Evolutionary conservation across 2,888 invertebrate genomes (phyloP).

Genomic region (Drosophila picticornis): DNA sequence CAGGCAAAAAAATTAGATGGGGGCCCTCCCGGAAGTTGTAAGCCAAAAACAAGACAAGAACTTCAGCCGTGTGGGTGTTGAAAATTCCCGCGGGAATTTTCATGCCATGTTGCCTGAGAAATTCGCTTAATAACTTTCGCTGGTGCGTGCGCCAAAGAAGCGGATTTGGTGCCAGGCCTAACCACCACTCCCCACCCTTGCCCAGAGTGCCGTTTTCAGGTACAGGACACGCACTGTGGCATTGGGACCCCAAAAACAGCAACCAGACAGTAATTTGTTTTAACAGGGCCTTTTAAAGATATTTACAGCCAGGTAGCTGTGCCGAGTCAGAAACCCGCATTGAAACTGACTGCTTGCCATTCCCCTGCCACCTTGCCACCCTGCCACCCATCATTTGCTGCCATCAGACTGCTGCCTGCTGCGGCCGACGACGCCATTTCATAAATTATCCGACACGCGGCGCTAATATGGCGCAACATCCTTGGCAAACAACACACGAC

Average conservation of each 20-base stretch:
- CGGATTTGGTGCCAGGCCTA: slow-evolving; percentile 41
- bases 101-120: slow-evolving; percentile 75
- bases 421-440: slow-evolving; percentile 66
- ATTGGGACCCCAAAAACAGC: slow-evolving; percentile 62
- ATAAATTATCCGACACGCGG: slow-evolving; percentile 80
- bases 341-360: slow-evolving; percentile 20
- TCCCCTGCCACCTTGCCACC: slow-evolving; percentile 3
- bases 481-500: slow-evolving; percentile 41
- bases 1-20: slow-evolving; percentile 47
- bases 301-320: slow-evolving; percentile 69
- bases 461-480: slow-evolving; percentile 79
- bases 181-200: not conserved
- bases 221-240: slow-evolving; percentile 55
- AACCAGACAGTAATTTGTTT: slow-evolving; percentile 81
- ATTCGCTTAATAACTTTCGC: slow-evolving; percentile 80
- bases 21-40: slow-evolving; percentile 42
- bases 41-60: slow-evolving; percentile 41
- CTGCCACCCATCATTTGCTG: slow-evolving; percentile 12
- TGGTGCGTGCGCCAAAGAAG: slow-evolving; percentile 49
- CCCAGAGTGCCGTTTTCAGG: slow-evolving; percentile 8
- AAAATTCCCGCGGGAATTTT: slow-evolving; percentile 77
- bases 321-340: slow-evolving; percentile 31
- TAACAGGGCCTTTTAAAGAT: slow-evolving; percentile 80
- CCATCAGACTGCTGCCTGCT: slow-evolving; percentile 29
- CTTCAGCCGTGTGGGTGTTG: slow-evolving; percentile 57